Evolutionary conservation across 2,888 invertebrate genomes (phyloP), one percentile per base, ranked within the genome.

Genomic region (Drosophila austrosaltans): DNA sequence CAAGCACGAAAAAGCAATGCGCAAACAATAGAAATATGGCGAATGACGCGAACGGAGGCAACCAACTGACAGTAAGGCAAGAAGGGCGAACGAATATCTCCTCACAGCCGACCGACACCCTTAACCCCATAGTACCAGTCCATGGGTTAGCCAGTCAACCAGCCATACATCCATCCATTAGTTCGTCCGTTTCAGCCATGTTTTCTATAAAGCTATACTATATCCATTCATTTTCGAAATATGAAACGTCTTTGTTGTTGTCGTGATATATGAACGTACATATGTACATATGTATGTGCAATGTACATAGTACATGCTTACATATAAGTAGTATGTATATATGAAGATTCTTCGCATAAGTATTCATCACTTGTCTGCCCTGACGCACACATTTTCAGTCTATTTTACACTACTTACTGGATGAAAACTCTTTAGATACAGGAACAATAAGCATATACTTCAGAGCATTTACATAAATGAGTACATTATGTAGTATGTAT

Each of bases 111-210:
- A 16, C 39, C 32, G 5, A 32, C 32, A 32, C 32, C 56, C 64
- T 28, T 4, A 28, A 28, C 61, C 60, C 64, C 63, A 60, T 44
- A 42, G 16, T 42, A 16, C 2, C 42, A 32, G 57, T 62, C 69
- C 76, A 69, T 66, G 68, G 68, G 68, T 65, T 75, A 72, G 53
- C 60, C 75, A 64, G 61, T 57, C 69, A 72, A 58, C 70, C 67
- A 75, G 67, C 64, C 72, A 77, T 66, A 62, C 69, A 77, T 76
- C 66, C 71, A 78, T 70, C 82, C 80, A 78, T 81, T 77, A 81
- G 75, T 62, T 61, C 44, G 72, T 79, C 78, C 76, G 69, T 68
- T 77, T 72, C 73, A 75, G 71, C 66, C 69, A 76, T 76, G 72
- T 70, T 76, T 72, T 70, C 58, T 77, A 54, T 75, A 73, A 67